phyloP scores from a whole-genome alignment of 2,888 invertebrate species.

The Poecilobothrus nobilitatus region DNA sequence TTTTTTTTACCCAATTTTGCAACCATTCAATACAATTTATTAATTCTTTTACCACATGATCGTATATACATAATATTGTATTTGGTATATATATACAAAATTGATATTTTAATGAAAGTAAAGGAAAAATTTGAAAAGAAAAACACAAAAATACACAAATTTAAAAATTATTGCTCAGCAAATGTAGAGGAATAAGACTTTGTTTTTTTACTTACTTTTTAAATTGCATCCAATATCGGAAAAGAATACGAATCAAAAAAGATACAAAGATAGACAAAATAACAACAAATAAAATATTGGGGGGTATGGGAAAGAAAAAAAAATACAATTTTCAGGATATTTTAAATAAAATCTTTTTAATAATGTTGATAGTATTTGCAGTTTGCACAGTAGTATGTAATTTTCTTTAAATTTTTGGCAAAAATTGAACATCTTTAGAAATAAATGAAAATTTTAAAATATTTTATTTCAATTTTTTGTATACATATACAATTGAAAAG shows the following conservation, averaged over 20 bases:
- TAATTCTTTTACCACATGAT: background rate
- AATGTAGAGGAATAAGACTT: background rate
- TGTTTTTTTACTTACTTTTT: background rate
- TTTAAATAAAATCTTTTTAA: background rate
- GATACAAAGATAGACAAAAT: background rate
- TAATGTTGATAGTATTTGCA: background rate
- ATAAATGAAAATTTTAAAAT: no score
- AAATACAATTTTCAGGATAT: background rate
- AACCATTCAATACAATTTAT: constrained; percentile 3
- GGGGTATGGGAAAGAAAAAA: background rate
- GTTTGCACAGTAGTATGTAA: background rate
- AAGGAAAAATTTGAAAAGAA: background rate
- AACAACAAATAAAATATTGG: background rate
- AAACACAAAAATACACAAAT: background rate
- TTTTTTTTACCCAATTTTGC: background rate
- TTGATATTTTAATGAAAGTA: background rate
- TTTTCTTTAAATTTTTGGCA: no score
- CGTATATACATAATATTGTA: background rate
- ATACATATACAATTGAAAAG: no score
- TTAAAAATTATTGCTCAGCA: background rate
- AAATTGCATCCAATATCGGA: background rate
- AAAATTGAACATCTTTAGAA: no score
- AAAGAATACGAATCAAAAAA: background rate
- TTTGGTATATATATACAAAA: background rate
- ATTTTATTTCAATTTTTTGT: no score